Base-by-base conservation (phyloP, 1,140 invertebrate genomes). In the Aphis gossypii region DNA sequence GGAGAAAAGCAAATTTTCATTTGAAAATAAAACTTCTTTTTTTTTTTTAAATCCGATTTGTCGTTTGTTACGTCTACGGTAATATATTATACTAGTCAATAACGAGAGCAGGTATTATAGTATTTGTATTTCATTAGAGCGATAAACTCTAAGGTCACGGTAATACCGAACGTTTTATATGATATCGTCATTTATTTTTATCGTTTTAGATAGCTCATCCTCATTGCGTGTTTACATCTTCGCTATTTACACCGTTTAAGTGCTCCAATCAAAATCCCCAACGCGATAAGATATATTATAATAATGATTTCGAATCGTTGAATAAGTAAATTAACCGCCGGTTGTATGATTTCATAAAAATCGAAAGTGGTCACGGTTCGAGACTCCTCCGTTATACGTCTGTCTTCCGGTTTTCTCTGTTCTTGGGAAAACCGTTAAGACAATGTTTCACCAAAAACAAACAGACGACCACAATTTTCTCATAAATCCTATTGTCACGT, bases 281-380 rank as follows among this genome's bases (percentile, higher is more conserved):
- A 60, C 14, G 38, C 18, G 38, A 44, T 90, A 54, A 89, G 44
- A 48, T 87, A 48, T 46, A 38, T 38, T 14, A 23, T 88, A 54
- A 21, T 54, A 89, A 56, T 54, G 88, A 54, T 88, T 88, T 88
- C 87, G 51, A 56, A 44, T 90, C 44, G 41, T 90, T 30, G 88
- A 88, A 88, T 48, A 20, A 44, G 38, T 44, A 90, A 60, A 44
- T 90, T 60, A 56, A 90, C 35, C 51, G 88, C 11, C 48, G 48
- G 54, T 89, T 6, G 35, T 18, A 41, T 54, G 82, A 84, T 93
- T 56, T 93, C 82, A 41, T 84, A 56, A 93, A 92, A 93, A 93
- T 84, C 92, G 92, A 93, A 93, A 93, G 92, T 93, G 82, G 92
- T 93, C 92, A 93, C 82, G 92, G 92, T 93, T 44, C 92, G 41